These are phyloP conservation scores for Alitta virens DNA, from an alignment of 2,888 invertebrate species.

Conservation along the genomic window DNA sequence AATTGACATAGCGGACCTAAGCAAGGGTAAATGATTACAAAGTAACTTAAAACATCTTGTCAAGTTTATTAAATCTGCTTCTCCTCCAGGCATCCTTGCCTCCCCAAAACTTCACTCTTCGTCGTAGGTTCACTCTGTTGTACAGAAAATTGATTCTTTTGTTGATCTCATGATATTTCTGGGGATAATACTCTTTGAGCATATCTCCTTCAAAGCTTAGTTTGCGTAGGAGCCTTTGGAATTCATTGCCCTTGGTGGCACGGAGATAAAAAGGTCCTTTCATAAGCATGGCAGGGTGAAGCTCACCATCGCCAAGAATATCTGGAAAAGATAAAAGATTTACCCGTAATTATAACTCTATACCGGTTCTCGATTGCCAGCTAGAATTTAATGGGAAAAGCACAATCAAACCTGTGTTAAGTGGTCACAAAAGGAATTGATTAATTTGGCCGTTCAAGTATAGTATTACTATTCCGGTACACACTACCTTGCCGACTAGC, in stretches of 20 bases:
- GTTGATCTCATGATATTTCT: conserved; percentile 37
- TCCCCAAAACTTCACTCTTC: conserved; percentile 25
- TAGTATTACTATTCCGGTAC: no score
- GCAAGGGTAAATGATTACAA: no score
- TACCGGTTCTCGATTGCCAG: no score
- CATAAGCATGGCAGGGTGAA: conserved; percentile 80
- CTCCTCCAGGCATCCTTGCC: conserved; percentile 7
- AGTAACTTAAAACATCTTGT: no score
- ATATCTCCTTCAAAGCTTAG: conserved; percentile 39
- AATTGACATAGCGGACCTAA: no score
- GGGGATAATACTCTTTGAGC: conserved; percentile 39
- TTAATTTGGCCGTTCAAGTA: no score
- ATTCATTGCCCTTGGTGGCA: conserved; percentile 84
- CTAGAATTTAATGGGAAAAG: no score
- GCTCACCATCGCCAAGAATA: conserved; percentile 79
- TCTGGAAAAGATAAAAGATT: conserved; percentile 57
- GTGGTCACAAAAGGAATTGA: no score
- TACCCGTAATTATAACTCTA: background rate
- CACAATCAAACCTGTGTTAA: no score
- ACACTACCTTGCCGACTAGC: no score
- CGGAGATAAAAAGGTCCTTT: conserved; percentile 85
- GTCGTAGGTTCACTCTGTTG: conserved; percentile 42
- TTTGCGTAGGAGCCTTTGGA: conserved; percentile 43
- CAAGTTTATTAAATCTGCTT: background rate
- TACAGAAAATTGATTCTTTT: conserved; percentile 46